Percentiles rank a stretch among this genome's conserved stretches.
Evolutionary conservation across 2,888 invertebrate genomes (phyloP).

Genomic region (Polydrusus cervinus): DNA sequence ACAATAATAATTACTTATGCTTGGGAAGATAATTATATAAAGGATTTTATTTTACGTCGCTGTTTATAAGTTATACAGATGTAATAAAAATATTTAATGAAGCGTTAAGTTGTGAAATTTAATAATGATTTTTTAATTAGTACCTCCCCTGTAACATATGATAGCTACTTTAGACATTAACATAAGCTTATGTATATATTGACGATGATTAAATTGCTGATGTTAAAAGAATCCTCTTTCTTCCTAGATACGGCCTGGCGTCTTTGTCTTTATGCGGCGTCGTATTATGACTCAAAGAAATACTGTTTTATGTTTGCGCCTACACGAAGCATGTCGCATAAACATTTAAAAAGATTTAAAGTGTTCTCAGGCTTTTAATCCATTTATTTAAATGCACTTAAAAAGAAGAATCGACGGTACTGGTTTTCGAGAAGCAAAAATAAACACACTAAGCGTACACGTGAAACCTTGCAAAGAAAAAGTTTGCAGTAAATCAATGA

Average conservation of each 20-base stretch:
- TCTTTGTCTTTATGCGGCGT: no score
- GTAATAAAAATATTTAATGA: constrained; percentile 15
- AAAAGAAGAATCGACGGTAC: constrained; percentile 33
- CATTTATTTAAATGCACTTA: constrained; percentile 38
- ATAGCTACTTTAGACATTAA: background rate
- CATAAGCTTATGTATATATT: no score
- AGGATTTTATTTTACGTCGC: background rate
- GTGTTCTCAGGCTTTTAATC: constrained; percentile 33
- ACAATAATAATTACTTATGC: constrained; percentile 4
- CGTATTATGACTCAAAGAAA: constrained; percentile 13
- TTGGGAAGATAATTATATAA: background rate
- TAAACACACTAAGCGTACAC: constrained; percentile 30
- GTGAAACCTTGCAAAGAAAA: constrained; percentile 28
- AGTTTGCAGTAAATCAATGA: constrained; percentile 35
- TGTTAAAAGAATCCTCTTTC: no score
- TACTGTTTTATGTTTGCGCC: constrained; percentile 28
- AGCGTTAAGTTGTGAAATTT: constrained; percentile 3
- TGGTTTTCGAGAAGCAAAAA: constrained; percentile 30
- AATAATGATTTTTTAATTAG: constrained; percentile 3
- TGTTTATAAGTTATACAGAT: constrained; percentile 6
- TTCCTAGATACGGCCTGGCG: background rate
- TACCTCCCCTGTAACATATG: background rate
- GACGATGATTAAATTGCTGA: no score
- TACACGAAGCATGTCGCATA: constrained; percentile 20
- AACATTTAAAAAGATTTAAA: constrained; percentile 30